Percentiles rank a stretch among this genome's conserved stretches.
These are phyloP conservation scores for Deroptyus accipitrinus DNA, from an alignment of 2,113 vertebrate genomes.

Conservation along the genomic window DNA sequence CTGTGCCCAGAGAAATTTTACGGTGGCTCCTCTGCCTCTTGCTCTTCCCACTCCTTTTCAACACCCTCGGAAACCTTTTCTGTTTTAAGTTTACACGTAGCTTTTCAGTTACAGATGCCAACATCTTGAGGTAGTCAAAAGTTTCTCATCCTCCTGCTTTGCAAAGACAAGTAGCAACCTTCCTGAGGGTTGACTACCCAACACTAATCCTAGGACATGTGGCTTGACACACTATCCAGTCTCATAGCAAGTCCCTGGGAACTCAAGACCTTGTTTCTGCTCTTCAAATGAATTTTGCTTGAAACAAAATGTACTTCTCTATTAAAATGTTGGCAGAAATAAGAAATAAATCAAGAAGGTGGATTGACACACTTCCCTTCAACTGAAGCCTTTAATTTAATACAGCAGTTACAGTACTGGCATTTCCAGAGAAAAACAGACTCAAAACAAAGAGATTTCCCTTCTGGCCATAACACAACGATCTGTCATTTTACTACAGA, in stretches of 20 bases:
- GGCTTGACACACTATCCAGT: background rate
- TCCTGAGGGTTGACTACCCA: background rate
- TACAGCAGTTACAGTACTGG: background rate
- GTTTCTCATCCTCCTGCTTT: background rate
- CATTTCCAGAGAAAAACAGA: slow-evolving; percentile 3
- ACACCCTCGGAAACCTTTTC: background rate
- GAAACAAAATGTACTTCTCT: background rate
- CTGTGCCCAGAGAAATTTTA: background rate
- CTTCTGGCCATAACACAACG: background rate
- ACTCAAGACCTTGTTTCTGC: background rate
- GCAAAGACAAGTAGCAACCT: background rate
- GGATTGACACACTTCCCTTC: background rate
- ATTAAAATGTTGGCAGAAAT: background rate
- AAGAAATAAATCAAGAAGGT: background rate
- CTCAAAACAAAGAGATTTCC: background rate
- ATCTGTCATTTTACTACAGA: background rate
- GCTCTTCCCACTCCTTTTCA: background rate
- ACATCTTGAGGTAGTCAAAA: background rate
- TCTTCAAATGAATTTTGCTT: background rate
- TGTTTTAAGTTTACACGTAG: background rate
- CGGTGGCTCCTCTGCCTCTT: background rate
- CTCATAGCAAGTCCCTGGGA: background rate
- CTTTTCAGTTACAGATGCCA: background rate
- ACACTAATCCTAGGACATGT: background rate
- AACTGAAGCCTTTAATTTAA: background rate